phyloP scores from a whole-genome alignment of 2,888 invertebrate genomes.

The Eristalis tenax region DNA sequence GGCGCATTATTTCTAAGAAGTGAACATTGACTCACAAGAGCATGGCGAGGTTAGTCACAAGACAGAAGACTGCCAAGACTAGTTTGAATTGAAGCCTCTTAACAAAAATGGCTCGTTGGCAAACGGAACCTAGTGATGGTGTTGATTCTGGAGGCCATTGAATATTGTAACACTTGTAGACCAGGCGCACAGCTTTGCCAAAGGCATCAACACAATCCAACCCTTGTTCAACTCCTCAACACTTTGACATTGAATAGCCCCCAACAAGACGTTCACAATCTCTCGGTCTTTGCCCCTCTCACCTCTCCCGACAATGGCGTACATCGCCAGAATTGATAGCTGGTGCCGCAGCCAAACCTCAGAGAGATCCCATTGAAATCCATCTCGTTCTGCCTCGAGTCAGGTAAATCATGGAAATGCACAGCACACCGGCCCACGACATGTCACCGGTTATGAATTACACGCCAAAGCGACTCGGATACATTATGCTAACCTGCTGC shows the following conservation, averaged over 20 bases:
- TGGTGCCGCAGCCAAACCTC: neutral
- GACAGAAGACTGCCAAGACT: too few species aligned
- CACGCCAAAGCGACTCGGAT: neutral
- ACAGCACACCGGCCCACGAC: slow-evolving; percentile 12
- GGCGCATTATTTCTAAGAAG: too few species aligned
- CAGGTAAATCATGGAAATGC: slow-evolving; percentile 8
- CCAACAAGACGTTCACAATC: neutral
- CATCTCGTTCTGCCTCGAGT: neutral
- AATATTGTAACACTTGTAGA: too few species aligned
- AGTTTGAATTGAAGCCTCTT: too few species aligned
- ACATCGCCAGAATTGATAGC: neutral
- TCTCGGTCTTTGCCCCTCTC: neutral
- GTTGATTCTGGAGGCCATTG: too few species aligned
- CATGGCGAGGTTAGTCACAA: too few species aligned
- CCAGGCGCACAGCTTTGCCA: too few species aligned
- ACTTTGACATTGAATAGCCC: neutral
- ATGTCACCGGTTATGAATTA: slow-evolving; percentile 4
- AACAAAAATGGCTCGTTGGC: too few species aligned
- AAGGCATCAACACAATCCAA: too few species aligned
- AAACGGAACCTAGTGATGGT: too few species aligned
- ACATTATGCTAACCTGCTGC: neutral
- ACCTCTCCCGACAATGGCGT: neutral
- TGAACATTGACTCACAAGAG: too few species aligned
- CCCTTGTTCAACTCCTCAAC: too few species aligned
- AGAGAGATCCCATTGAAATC: neutral